Evolutionary conservation across 2,888 invertebrate genomes (phyloP).

Genomic region (Dolomedes plantarius): DNA sequence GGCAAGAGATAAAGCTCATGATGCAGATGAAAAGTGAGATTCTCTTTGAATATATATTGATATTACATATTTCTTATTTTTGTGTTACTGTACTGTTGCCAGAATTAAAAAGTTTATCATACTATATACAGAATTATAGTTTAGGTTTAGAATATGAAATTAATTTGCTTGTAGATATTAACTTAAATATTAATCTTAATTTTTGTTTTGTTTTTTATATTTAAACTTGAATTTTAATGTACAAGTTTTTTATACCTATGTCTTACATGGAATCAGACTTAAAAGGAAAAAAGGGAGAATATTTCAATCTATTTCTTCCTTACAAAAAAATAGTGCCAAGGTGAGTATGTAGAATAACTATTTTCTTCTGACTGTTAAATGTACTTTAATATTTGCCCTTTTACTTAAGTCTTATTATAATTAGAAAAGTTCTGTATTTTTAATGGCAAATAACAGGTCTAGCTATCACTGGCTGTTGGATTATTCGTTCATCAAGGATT

Average conservation of each 20-base stretch:
- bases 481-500: too few species aligned
- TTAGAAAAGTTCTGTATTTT: too few species aligned
- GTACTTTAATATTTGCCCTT: not conserved
- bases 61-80: too few species aligned
- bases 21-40: slow-evolving; percentile 88
- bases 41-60: not conserved
- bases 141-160: too few species aligned
- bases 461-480: too few species aligned
- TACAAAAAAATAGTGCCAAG: slow-evolving; percentile 98
- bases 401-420: too few species aligned
- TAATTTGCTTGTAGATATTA: too few species aligned
- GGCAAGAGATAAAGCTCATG: slow-evolving; percentile 94
- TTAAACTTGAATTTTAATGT: slow-evolving; percentile 22
- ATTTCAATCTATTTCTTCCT: slow-evolving; percentile 95
- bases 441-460: too few species aligned
- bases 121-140: too few species aligned
- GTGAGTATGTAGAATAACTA: slow-evolving; percentile 78
- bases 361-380: not conserved
- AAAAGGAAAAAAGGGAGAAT: slow-evolving; percentile 94
- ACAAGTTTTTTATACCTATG: slow-evolving; percentile 50
- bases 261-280: slow-evolving; percentile 73
- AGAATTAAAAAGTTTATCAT: too few species aligned
- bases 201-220: not conserved
- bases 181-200: too few species aligned
- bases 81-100: too few species aligned